Evolutionary conservation across 2,113 vertebrate genomes (phyloP).

Genomic region (Cavia porcellus): DNA sequence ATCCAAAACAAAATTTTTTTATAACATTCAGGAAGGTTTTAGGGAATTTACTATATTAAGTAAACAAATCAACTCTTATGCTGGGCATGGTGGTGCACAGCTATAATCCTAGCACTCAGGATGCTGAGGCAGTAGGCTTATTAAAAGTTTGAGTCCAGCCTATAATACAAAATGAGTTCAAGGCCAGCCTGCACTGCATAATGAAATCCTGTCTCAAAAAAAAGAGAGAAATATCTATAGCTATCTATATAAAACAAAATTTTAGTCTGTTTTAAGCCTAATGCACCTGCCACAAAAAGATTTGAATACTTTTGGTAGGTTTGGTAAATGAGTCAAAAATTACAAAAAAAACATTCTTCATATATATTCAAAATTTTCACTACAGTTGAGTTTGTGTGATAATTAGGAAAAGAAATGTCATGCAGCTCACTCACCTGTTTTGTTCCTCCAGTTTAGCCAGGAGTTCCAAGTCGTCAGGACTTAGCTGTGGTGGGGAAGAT

Average conservation of each 20-base stretch:
- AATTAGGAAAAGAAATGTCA: not conserved
- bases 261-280: constrained; percentile 54
- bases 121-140: not conserved
- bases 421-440: constrained; percentile 92
- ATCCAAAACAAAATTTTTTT: not conserved
- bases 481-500: constrained; percentile 93
- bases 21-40: constrained; percentile 48
- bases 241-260: constrained; percentile 1
- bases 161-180: too few relatives aligned
- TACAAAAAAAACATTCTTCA: constrained; percentile 41
- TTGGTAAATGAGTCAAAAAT: constrained; percentile 13
- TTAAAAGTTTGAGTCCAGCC: not conserved
- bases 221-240: not conserved
- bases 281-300: not conserved
- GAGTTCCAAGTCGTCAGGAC: constrained; percentile 96
- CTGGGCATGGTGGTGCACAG: not conserved
- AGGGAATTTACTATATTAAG: constrained; percentile 21
- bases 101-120: not conserved
- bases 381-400: not conserved
- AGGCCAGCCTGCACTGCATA: not conserved
- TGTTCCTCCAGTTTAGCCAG: constrained; percentile 98
- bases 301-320: not conserved
- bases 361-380: not conserved
- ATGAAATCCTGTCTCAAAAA: not conserved
- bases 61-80: not conserved